Percentiles rank a stretch among this genome's conserved stretches.
Evolutionary conservation across 2,888 invertebrate species (phyloP).

Genomic region (Campoletis raptor): DNA sequence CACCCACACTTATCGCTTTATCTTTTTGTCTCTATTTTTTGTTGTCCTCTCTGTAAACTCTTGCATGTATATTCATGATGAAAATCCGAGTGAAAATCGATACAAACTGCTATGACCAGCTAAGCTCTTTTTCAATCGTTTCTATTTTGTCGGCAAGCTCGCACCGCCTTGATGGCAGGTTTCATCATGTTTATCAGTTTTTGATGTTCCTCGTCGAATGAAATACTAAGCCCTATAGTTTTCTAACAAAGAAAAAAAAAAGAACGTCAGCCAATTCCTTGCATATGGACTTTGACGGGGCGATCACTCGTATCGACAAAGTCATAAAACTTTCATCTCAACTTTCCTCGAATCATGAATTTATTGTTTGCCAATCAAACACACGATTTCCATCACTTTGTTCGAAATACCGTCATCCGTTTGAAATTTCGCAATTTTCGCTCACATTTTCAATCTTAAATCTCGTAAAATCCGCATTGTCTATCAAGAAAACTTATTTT

Average conservation of each 20-base stretch:
- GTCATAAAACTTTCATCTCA: not conserved
- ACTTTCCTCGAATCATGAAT: not conserved
- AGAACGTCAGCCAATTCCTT: not conserved
- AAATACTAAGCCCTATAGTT: not conserved
- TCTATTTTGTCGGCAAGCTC: not conserved
- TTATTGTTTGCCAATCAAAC: not conserved
- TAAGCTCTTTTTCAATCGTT: not conserved
- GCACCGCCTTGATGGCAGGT: not conserved
- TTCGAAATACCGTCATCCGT: not conserved
- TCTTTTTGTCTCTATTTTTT: not conserved
- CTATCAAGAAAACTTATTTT: too few relatives aligned
- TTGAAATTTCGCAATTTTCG: not conserved
- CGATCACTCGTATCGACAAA: not conserved
- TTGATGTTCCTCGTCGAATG: not conserved
- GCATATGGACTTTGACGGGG: not conserved
- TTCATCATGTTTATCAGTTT: not conserved
- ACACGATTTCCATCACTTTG: not conserved
- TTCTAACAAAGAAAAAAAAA: not conserved
- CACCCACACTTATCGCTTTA: constrained; percentile 38
- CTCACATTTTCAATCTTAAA: not conserved
- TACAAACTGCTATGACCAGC: not conserved
- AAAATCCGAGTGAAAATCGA: not conserved
- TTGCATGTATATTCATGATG: not conserved
- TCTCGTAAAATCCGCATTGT: not conserved
- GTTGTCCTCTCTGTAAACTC: not conserved